These are phyloP conservation scores for Pithys albifrons DNA, from an alignment of 2,113 vertebrate species.

Conservation along the genomic window DNA sequence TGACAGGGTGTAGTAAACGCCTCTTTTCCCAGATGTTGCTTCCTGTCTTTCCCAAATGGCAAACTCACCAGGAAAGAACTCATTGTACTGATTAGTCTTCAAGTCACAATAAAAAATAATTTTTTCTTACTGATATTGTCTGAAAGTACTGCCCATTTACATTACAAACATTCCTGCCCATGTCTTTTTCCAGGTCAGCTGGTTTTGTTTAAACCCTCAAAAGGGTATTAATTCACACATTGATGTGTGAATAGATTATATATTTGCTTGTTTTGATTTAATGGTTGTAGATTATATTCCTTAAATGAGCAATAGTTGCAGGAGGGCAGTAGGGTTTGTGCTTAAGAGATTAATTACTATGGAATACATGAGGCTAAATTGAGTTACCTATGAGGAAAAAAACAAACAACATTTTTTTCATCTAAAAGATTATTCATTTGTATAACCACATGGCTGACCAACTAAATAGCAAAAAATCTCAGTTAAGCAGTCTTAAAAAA, in stretches of 20 bases:
- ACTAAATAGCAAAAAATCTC: background rate
- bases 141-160: background rate
- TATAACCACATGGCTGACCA: background rate
- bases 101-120: constrained; percentile 43
- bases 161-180: background rate
- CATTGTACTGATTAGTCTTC: constrained; percentile 48
- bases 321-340: background rate
- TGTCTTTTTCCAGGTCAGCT: background rate
- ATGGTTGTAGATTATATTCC: background rate
- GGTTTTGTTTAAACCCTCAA: background rate
- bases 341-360: background rate
- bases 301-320: background rate
- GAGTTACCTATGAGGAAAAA: background rate
- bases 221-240: background rate
- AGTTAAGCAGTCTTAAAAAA: background rate
- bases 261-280: background rate
- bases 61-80: constrained; percentile 32
- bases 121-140: background rate
- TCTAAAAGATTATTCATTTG: background rate
- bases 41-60: constrained; percentile 32
- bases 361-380: background rate
- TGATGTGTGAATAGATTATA: background rate
- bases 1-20: constrained; percentile 22
- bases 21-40: constrained; percentile 37
- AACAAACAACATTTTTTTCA: background rate